phyloP scores from a whole-genome alignment of 1,140 invertebrate species.

The Bradynema listronoti region DNA sequence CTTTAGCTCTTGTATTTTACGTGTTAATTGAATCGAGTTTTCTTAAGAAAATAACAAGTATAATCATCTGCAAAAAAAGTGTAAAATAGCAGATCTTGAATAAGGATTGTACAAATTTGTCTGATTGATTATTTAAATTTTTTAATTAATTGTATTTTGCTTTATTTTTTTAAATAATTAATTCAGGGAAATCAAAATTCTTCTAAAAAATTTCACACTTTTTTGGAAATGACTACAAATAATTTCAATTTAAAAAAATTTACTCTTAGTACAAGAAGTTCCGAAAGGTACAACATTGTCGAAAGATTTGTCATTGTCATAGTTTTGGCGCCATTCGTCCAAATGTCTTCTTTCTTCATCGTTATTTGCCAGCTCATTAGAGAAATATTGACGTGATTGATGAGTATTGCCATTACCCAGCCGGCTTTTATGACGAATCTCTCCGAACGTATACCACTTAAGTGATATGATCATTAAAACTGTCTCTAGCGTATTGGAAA shows the following conservation, averaged over 20 bases:
- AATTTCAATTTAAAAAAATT: too few relatives aligned
- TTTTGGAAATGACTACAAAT: too few relatives aligned
- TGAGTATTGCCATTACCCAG: neutral
- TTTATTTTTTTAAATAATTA: too few relatives aligned
- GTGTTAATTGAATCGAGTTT: too few relatives aligned
- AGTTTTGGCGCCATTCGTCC: constrained; percentile 3
- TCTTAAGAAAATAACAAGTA: too few relatives aligned
- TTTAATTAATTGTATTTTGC: too few relatives aligned
- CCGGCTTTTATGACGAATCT: constrained; percentile 6
- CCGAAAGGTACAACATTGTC: constrained; percentile 3
- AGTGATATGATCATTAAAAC: constrained; percentile 29
- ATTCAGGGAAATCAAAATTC: too few relatives aligned
- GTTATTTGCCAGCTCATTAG: neutral
- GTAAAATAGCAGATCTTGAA: neutral
- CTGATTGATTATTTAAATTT: too few relatives aligned
- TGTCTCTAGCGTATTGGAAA: constrained; percentile 31
- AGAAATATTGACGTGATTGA: too few relatives aligned
- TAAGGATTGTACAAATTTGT: neutral
- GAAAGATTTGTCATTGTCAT: neutral
- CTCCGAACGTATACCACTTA: constrained; percentile 28
- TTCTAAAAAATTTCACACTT: too few relatives aligned
- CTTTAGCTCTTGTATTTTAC: too few relatives aligned
- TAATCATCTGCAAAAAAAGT: constrained; percentile 13
- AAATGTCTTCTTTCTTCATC: neutral
- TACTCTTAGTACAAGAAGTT: too few relatives aligned